Base-by-base conservation (phyloP, 2,888 invertebrate species). In the Thumatha senex region DNA sequence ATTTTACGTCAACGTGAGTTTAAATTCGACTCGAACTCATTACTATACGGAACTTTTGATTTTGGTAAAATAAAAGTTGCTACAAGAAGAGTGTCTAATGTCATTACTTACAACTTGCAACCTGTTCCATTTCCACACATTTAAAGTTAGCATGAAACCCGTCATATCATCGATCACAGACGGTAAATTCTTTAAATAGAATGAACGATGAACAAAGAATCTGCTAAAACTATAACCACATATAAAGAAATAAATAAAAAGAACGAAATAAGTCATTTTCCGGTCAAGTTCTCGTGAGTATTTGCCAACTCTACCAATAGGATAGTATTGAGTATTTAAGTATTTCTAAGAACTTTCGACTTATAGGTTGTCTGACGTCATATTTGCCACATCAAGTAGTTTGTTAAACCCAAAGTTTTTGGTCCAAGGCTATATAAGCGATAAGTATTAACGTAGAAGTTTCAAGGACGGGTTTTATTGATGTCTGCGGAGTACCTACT, bases 381-480 rank as follows among this genome's bases (percentile, higher is more conserved):
- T 29, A n/a, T 36, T 39, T 30, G 11, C 31, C 13, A 7, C 3
- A 30, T n/a, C 18, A 24, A 15, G 36, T 36, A 36, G 45, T n/a
- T 2, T 8, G 30, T 45, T 36, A 30, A 24, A 24, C 5, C 38
- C 29, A 10, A 39, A 33, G 33, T 29, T 40, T 14, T 40, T n/a
- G 46, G 34, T 34, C 39, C 35, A 15, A 10, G 40, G 36, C 44
- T 39, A 11, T 47, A 44, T 24, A 42, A 40, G 30, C 31, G 18
- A 51, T 54, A 5, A 4, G 18, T 24, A 24, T 24, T 24, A 24
- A 24, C 18, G 18, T 38, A 38, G n/a, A 7, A 43, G 51, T 33
- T 36, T 15, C 33, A 54, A 54, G 58, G 44, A 30, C 39, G 33
- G 18, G 31, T 31, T 31, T 31, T 31, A 31, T 31, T 31, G 31